Conservation (phyloP, 2,113 vertebrate genomes). For the Anhinga anhinga region DNA sequence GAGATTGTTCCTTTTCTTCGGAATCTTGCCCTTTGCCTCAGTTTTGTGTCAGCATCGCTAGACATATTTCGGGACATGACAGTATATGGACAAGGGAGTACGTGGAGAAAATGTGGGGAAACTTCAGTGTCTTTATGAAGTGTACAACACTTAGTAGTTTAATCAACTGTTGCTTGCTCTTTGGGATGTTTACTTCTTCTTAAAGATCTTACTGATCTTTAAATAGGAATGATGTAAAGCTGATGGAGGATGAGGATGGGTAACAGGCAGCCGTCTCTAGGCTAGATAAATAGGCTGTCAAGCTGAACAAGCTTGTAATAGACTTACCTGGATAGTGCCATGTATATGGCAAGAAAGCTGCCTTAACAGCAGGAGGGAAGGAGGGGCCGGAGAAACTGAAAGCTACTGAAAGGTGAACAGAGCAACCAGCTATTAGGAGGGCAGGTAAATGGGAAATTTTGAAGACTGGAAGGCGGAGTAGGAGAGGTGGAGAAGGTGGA, state of each 20-base stretch:
- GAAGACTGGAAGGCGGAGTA: background rate
- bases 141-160: background rate
- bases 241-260: background rate
- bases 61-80: no score
- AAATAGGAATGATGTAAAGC: background rate
- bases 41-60: no score
- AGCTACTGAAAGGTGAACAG: background rate
- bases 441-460: background rate
- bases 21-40: background rate
- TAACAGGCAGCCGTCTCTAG: background rate
- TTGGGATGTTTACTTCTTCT: background rate
- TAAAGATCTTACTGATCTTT: background rate
- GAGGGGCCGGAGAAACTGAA: background rate
- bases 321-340: background rate
- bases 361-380: no score
- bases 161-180: background rate
- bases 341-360: background rate
- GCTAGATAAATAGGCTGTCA: background rate
- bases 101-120: background rate
- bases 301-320: background rate
- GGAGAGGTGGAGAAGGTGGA: background rate
- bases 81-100: no score
- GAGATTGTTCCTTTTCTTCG: background rate
- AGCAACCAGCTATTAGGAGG: background rate
- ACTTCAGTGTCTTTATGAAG: background rate